phyloP scores from a whole-genome alignment of 2,888 invertebrate species.

The Drosophila basisetae region DNA sequence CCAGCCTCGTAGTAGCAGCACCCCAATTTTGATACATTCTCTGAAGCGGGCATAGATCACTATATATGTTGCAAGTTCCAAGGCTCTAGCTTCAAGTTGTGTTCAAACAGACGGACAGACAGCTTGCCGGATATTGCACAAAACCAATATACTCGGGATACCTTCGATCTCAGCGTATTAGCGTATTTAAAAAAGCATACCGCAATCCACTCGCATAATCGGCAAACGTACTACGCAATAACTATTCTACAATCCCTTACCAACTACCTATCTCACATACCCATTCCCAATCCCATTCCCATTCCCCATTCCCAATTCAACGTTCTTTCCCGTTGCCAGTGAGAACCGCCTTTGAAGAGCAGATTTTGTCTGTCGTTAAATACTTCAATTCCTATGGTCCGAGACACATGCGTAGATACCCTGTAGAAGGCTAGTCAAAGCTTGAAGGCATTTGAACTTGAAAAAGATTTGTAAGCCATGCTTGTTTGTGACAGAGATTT shows the following conservation, averaged over 20 bases:
- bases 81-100: background rate
- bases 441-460: background rate
- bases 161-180: background rate
- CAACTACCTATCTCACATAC: background rate
- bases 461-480: background rate
- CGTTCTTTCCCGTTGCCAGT: slow-evolving; percentile 24
- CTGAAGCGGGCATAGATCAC: background rate
- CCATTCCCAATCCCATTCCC: slow-evolving; percentile 2
- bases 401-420: background rate
- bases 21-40: background rate
- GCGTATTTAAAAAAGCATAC: slow-evolving; percentile 15
- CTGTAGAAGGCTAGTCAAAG: background rate
- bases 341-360: slow-evolving; percentile 8
- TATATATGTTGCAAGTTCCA: background rate
- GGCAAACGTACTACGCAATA: slow-evolving; percentile 59
- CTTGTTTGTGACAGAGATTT: background rate
- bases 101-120: background rate
- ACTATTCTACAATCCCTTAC: background rate
- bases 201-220: slow-evolving; percentile 61
- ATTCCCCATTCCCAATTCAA: background rate
- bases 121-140: background rate
- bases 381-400: background rate
- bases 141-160: background rate
- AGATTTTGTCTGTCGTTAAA: background rate
- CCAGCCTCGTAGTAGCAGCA: too few relatives aligned